Evolutionary conservation across 2,888 invertebrate genomes (phyloP), one percentile per base, ranked within the genome.

Genomic region (Portevinia maculata): DNA sequence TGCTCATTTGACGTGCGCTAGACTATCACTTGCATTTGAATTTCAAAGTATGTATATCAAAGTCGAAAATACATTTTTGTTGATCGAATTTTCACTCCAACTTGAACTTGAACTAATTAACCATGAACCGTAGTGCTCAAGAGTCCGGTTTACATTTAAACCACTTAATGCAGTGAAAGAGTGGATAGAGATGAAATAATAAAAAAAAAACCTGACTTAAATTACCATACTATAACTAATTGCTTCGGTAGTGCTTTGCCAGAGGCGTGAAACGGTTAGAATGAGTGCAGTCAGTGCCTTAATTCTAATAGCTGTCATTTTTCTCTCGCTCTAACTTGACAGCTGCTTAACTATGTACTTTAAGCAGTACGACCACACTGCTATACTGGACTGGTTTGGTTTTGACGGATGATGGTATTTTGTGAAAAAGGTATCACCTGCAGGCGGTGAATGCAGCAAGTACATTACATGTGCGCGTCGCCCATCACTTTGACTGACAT

Each of bases 161-260:
- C 65, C 65, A 79, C 73, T 79, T 57, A 52, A 46, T 24, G 7
- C 6, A 48, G 60, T 41, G 48, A 37, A 46, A 48, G 24, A 46
- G 24, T 48, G 28, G 11, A 21, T 8, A 50, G 24, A 15, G 41
- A 13, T 9, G 21, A 24, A 15, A 52, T n/a, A 30, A 41, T 19
- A 9, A 28, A 21, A 17, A 13, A 15, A 13, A 13, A 21, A 65
- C 4, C 52, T 41, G 75, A 64, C 57, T 70, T 48, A 76, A 81
- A 81, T 81, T 81, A 81, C 81, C 75, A 70, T 70, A 70, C 37
- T 81, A 70, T 70, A 81, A 81, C 81, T 81, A 81, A 81, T 81
- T 81, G 81, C 70, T 64, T 57, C 44, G 32, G 48, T 64, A 57
- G 64, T 75, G 74, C 34, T 52, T 21, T 37, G 37, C 70, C 37